Conservation (phyloP, 2,113 vertebrate genomes). For the Mesembrinibis cayennensis region DNA sequence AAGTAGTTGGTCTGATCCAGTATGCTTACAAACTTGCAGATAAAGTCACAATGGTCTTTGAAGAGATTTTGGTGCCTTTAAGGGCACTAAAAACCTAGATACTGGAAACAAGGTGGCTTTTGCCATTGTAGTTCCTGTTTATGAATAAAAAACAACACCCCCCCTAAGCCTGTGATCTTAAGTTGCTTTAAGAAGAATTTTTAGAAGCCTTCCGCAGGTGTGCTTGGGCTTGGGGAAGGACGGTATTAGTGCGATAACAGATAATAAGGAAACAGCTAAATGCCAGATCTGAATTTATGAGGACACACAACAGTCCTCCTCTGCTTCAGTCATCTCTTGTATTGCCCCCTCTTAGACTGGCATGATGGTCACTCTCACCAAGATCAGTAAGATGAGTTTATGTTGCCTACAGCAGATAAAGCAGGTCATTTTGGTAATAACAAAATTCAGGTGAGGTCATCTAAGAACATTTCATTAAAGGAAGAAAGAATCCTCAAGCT, state of each 20-base stretch:
- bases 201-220: background rate
- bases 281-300: background rate
- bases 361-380: background rate
- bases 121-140: background rate
- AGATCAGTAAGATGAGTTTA: background rate
- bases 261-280: background rate
- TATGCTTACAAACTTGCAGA: background rate
- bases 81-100: background rate
- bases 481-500: background rate
- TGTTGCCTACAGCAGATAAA: background rate
- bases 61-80: background rate
- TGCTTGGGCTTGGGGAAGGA: background rate
- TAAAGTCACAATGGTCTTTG: background rate
- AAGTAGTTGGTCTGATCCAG: background rate
- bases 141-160: background rate
- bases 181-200: background rate
- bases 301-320: background rate
- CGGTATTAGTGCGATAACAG: background rate
- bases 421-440: background rate
- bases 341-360: background rate
- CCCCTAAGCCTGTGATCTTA: background rate
- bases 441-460: background rate
- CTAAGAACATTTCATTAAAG: background rate
- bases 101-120: background rate
- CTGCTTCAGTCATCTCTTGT: background rate